A percentile compares a stretch with the other conserved stretches of the same genome.
Evolutionary conservation across 2,113 vertebrate genomes (phyloP).

Genomic region (Cochlearius cochlearius): DNA sequence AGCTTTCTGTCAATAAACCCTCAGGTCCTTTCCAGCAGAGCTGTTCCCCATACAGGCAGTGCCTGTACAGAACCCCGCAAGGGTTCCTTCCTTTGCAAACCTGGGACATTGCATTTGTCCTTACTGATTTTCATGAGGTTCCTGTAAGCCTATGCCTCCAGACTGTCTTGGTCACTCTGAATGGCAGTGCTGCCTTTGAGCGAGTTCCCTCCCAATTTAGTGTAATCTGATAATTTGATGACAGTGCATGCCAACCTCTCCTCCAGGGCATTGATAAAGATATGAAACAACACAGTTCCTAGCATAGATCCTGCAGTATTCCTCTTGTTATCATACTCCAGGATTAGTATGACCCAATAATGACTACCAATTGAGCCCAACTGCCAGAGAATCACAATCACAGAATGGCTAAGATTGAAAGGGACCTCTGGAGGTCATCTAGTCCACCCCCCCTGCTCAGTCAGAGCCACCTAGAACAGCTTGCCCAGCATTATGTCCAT

Average conservation of each 20-base stretch:
- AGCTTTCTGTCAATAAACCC: not conserved
- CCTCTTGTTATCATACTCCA: not conserved
- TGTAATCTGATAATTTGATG: not conserved
- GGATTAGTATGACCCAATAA: not conserved
- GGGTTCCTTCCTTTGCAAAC: not conserved
- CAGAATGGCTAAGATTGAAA: not conserved
- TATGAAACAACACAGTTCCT: not conserved
- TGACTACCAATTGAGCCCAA: not conserved
- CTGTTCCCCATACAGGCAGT: not conserved
- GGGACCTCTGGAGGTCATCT: not conserved
- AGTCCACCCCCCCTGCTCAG: not conserved
- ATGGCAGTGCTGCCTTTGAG: not conserved
- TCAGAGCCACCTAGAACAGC: not conserved
- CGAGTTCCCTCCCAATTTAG: not conserved
- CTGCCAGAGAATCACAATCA: not conserved
- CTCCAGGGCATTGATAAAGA: not conserved
- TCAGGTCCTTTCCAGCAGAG: not conserved
- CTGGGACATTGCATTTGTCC: not conserved
- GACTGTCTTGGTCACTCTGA: not conserved
- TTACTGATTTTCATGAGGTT: not conserved
- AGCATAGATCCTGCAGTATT: not conserved
- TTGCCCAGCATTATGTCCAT: not conserved
- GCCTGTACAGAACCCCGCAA: not conserved
- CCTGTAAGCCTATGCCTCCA: not conserved
- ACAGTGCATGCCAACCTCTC: not conserved